These are phyloP conservation scores for Lytechinus pictus DNA, from an alignment of 35 echinoderm and acorn worm genomes.

Conservation along the genomic window DNA sequence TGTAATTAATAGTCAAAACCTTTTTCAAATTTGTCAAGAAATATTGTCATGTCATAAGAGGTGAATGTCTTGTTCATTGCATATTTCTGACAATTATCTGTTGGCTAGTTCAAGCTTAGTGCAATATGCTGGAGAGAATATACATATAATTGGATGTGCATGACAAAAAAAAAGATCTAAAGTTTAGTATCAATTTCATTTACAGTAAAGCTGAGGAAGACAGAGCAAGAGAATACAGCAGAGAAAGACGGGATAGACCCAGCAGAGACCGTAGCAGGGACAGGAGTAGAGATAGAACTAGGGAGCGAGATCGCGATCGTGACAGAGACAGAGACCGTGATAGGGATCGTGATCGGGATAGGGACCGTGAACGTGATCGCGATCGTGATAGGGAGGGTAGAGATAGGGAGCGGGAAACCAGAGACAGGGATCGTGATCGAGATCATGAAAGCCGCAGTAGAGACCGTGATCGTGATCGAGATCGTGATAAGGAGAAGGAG, in stretches of 20 bases:
- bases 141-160: no score
- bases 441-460: not conserved
- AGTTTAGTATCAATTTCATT: not conserved
- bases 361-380: conserved; percentile 1
- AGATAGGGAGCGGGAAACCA: not conserved
- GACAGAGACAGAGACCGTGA: conserved; percentile 7
- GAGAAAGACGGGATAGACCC: not conserved
- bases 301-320: conserved; percentile 23
- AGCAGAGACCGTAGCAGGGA: not conserved
- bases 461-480: not conserved
- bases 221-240: not conserved
- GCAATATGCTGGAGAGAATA: not conserved
- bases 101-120: not conserved
- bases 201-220: conserved; percentile 33
- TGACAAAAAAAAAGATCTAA: not conserved
- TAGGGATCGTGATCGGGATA: conserved; percentile 27
- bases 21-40: not conserved
- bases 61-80: not conserved
- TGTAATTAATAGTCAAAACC: not conserved
- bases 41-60: not conserved
- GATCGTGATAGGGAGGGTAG: not conserved
- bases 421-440: not conserved
- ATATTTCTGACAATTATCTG: not conserved
- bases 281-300: not conserved
- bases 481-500: not conserved